Base-by-base conservation (phyloP, 2,113 vertebrate genomes). In the Catharus minimus region DNA sequence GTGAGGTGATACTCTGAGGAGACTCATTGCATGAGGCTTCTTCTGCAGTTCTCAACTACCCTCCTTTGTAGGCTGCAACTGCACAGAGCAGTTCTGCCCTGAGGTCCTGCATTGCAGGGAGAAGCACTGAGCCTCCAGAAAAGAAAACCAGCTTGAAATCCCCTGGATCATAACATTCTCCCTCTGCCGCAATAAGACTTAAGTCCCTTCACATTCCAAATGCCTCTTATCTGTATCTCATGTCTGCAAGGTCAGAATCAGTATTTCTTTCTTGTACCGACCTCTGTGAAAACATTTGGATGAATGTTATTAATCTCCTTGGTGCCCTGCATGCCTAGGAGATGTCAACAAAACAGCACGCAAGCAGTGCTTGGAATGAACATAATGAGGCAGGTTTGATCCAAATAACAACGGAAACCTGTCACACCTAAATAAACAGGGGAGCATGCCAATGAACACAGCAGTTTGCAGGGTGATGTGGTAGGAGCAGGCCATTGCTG, bases 351-450 rank as follows among this genome's bases (percentile, higher is more conserved):
- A 93, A 95, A 89, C 90, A 96, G 79, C 77, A 86, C 2, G 8
- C 78, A 95, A 46, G 92, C 80, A 80, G 81, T 81, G 94, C 85
- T 97, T 96, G 85, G 95, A 97, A 94, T 64, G 90, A 89, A 94
- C 56, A 68, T 75, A 95, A 90, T 68, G 92, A 94, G 92, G 77
- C 74, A 86, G 57, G 83, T 96, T 82, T 88, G 92, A 68, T 95
- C 92, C 94, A 94, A 93, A 66, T 93, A 97, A 95, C 94, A 94
- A 95, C 12, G 55, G 94, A 97, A 94, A 95, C 86, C 67, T 82
- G 84, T 95, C 94, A 95, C 92, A 97, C 96, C 97, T 97, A 97
- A 97, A 95, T 94, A 97, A 97, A 97, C 94, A 97, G 44, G 38
- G 10, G 8, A 90, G 49, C 21, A 26, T 65, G 97, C 96, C 97